Evolutionary conservation across 2,888 invertebrate genomes (phyloP).

Genomic region (Philhelius pedissequus): DNA sequence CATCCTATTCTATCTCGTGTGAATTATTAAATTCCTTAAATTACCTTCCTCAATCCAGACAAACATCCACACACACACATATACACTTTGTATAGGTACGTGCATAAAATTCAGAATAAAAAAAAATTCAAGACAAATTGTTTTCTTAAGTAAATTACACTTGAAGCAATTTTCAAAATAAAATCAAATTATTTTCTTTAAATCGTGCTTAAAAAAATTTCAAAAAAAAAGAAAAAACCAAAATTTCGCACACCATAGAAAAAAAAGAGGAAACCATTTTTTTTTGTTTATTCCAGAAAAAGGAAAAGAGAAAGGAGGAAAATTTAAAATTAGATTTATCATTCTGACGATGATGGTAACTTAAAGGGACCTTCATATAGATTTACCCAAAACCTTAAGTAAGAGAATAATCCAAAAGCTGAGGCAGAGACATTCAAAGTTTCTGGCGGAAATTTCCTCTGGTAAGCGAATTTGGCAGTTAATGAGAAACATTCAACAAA

Average conservation of each 20-base stretch:
- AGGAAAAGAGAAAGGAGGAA: background rate
- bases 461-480: background rate
- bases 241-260: background rate
- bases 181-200: slow-evolving; percentile 9
- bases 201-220: background rate
- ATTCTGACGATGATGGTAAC: background rate
- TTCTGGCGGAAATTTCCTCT: background rate
- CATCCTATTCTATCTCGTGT: background rate
- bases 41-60: background rate
- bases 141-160: slow-evolving; percentile 29
- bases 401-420: background rate
- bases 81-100: background rate
- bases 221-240: background rate
- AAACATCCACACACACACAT: background rate
- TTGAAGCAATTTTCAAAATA: background rate
- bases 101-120: background rate
- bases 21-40: slow-evolving; percentile 16
- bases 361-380: background rate
- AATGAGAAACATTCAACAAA: background rate
- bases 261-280: background rate
- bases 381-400: background rate
- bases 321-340: background rate
- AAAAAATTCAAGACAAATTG: slow-evolving; percentile 23
- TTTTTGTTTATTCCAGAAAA: background rate
- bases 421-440: background rate